A percentile compares a stretch with the other conserved stretches of the same genome.
Evolutionary conservation across 2,113 vertebrate species (phyloP).

Genomic region (Melanerpes formicivorus): DNA sequence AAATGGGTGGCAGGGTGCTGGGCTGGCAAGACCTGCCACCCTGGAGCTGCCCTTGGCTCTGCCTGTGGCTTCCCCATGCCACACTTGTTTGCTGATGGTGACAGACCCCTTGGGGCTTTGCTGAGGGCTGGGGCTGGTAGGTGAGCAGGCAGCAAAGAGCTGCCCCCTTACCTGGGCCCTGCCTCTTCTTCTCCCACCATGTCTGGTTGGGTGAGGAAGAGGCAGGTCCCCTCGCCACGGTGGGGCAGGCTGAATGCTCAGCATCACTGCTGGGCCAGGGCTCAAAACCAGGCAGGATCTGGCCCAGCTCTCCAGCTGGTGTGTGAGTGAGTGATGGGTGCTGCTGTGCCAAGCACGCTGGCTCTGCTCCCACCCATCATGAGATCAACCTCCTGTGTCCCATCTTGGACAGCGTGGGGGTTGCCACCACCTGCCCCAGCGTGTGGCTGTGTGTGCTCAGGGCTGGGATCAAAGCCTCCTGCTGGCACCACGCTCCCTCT

Average conservation of each 20-base stretch:
- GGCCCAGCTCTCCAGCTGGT: neutral
- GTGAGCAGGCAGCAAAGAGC: neutral
- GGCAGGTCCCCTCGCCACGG: fast-evolving
- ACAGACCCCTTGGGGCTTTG: neutral
- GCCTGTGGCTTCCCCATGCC: neutral
- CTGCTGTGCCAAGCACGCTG: neutral
- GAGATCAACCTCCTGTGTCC: neutral
- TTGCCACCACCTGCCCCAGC: neutral
- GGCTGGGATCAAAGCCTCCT: neutral
- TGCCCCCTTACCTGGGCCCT: fast-evolving
- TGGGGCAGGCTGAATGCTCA: neutral
- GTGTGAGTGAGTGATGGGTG: neutral
- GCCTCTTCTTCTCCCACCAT: neutral
- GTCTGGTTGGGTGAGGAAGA: neutral
- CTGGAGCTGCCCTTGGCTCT: neutral
- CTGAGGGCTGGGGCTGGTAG: neutral
- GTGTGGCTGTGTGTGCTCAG: neutral
- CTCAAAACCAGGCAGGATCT: neutral
- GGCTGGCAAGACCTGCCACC: neutral
- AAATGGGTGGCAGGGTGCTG: neutral
- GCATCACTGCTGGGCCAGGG: fast-evolving
- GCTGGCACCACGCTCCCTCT: neutral
- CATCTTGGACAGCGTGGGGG: fast-evolving
- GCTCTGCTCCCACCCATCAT: neutral
- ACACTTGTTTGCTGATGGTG: neutral